A percentile compares a stretch with the other conserved stretches of the same genome.
Conservation (phyloP, 2,113 vertebrate species). For the Proteles cristata region DNA sequence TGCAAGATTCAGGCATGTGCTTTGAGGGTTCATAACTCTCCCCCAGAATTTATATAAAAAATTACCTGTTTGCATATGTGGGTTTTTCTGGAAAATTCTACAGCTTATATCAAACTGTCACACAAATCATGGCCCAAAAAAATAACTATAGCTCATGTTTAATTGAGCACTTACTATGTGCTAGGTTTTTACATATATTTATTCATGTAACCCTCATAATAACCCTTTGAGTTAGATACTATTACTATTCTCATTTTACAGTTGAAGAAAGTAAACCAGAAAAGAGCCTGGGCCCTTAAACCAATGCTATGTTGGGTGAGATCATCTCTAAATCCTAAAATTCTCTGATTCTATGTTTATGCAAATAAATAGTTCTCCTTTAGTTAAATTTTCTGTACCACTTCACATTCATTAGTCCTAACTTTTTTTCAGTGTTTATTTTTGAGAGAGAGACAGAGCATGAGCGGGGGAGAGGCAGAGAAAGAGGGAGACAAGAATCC, state of each 20-base stretch:
- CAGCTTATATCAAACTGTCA: background rate
- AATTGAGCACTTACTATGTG: background rate
- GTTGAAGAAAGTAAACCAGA: slow-evolving; percentile 5
- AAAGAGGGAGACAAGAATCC: no score
- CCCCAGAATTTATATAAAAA: background rate
- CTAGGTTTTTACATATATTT: background rate
- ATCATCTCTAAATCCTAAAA: background rate
- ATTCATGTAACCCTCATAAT: background rate
- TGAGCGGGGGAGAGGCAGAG: rapidly evolving
- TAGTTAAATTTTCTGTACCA: background rate
- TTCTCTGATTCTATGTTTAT: background rate
- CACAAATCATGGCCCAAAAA: background rate
- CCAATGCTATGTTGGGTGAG: background rate
- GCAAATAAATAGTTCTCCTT: slow-evolving; percentile 29
- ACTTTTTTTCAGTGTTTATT: background rate
- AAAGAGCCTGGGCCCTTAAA: background rate
- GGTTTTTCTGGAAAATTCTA: slow-evolving; percentile 30
- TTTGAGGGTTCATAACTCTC: background rate
- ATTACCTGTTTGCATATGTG: background rate
- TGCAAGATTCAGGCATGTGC: background rate
- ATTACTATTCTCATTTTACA: background rate
- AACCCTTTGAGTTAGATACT: background rate
- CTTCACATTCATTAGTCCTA: background rate
- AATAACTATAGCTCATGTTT: background rate
- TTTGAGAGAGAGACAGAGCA: no score